A percentile compares a stretch with the other conserved stretches of the same genome.
Evolutionary conservation across 37 sponge, comb jelly and placozoan genomes (phyloP).

Genomic region (Halisarca cf. caerulea): DNA sequence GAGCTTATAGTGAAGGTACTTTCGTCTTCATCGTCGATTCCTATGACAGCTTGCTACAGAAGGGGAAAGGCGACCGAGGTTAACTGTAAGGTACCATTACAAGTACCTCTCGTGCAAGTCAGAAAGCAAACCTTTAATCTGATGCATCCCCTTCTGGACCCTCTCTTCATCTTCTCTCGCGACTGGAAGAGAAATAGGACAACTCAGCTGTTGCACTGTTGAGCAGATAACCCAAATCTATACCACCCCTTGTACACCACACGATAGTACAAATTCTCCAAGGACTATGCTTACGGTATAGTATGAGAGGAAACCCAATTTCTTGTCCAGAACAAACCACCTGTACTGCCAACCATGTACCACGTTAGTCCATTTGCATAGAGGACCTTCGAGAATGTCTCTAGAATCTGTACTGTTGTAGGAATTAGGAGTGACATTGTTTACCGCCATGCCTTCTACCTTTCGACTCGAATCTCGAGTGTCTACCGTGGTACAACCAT

Average conservation of each 20-base stretch:
- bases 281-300: conserved; percentile 71
- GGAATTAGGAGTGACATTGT: not conserved
- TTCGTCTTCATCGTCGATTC: conserved; percentile 95
- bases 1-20: conserved; percentile 92
- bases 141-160: conserved; percentile 78
- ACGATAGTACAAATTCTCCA: no score
- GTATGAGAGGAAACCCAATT: conserved; percentile 86
- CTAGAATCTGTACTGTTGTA: not conserved
- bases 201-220: no score
- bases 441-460: not conserved
- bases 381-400: conserved; percentile 84
- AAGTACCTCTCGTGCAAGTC: not conserved
- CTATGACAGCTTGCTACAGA: conserved; percentile 73
- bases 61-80: not conserved
- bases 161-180: conserved; percentile 90
- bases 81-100: not conserved
- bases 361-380: conserved; percentile 98
- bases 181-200: conserved; percentile 60
- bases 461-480: no score
- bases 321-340: conserved; percentile 95
- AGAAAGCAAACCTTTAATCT: conserved; percentile 49
- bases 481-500: no score
- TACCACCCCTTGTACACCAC: no score
- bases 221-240: no score
- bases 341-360: conserved; percentile 98